Percentiles rank a stretch among this genome's conserved stretches.
These are phyloP conservation scores for Oeneis ivallda DNA, from an alignment of 2,888 invertebrate genomes.

Conservation along the genomic window DNA sequence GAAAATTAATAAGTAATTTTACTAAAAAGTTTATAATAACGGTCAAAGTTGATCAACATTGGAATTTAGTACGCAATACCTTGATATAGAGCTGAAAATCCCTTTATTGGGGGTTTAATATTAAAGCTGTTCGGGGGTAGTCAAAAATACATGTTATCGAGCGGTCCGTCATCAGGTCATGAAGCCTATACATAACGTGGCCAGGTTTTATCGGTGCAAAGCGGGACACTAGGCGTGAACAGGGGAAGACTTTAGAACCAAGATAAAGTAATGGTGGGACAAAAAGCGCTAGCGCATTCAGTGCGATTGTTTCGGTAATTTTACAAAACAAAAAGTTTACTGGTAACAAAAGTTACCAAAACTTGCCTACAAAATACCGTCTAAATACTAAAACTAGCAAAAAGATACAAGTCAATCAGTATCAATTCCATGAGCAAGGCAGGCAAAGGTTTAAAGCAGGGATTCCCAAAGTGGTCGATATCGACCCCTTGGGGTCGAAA, in stretches of 20 bases:
- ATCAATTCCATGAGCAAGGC: no score
- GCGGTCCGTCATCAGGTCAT: conserved; percentile 33
- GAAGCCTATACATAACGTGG: not conserved
- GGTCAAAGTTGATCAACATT: not conserved
- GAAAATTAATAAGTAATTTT: not conserved
- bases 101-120: not conserved
- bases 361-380: no score
- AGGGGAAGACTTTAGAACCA: not conserved
- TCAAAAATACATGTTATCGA: conserved; percentile 31
- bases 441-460: no score
- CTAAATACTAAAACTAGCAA: no score
- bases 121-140: conserved; percentile 19
- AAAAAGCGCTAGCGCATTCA: no score
- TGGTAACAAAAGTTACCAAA: no score
- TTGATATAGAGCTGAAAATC: not conserved
- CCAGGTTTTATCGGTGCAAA: not conserved
- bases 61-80: not conserved
- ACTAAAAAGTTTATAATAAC: not conserved
- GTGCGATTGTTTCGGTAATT: no score
- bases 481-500: no score
- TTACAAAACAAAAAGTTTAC: no score
- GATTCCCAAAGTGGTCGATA: no score
- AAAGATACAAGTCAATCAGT: no score
- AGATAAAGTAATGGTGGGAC: no score
- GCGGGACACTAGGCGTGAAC: not conserved